A percentile compares a stretch with the other conserved stretches of the same genome.
phyloP scores from a whole-genome alignment of 2,888 invertebrate genomes.

The Hypercompe scribonia region DNA sequence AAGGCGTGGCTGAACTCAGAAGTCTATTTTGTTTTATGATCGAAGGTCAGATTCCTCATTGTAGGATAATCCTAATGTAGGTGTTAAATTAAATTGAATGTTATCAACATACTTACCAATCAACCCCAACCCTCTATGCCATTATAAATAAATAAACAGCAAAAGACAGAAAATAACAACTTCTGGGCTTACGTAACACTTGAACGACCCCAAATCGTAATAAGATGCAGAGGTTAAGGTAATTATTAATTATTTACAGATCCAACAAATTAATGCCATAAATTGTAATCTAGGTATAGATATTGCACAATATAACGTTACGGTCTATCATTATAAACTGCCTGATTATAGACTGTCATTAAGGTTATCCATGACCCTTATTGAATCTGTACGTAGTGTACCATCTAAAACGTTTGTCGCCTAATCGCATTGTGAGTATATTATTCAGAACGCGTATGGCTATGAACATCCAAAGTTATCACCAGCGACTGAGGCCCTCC shows the following conservation, averaged over 20 bases:
- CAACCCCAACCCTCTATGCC: too few species aligned
- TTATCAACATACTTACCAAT: too few species aligned
- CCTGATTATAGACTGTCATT: conserved; percentile 34
- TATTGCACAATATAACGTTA: conserved; percentile 10
- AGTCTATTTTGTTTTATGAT: too few species aligned
- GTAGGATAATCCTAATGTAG: too few species aligned
- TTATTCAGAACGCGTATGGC: conserved; percentile 56
- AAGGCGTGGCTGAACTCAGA: too few species aligned
- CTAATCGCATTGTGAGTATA: conserved; percentile 32
- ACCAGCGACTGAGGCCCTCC: conserved; percentile 27
- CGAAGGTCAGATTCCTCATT: too few species aligned
- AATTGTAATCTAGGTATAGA: not conserved
- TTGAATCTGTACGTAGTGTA: conserved; percentile 5
- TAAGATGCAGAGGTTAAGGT: not conserved
- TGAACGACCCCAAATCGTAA: not conserved
- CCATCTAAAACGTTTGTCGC: conserved; percentile 43
- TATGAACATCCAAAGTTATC: conserved; percentile 24
- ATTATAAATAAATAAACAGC: not conserved
- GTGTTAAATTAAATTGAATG: too few species aligned
- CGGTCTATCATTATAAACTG: conserved; percentile 29
- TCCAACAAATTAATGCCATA: not conserved
- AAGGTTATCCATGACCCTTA: conserved; percentile 44
- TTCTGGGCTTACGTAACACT: not conserved
- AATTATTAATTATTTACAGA: not conserved
- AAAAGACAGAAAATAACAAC: not conserved